These are phyloP conservation scores for Stenichneumon culpator DNA, from an alignment of 2,888 invertebrate genomes.

Conservation along the genomic window DNA sequence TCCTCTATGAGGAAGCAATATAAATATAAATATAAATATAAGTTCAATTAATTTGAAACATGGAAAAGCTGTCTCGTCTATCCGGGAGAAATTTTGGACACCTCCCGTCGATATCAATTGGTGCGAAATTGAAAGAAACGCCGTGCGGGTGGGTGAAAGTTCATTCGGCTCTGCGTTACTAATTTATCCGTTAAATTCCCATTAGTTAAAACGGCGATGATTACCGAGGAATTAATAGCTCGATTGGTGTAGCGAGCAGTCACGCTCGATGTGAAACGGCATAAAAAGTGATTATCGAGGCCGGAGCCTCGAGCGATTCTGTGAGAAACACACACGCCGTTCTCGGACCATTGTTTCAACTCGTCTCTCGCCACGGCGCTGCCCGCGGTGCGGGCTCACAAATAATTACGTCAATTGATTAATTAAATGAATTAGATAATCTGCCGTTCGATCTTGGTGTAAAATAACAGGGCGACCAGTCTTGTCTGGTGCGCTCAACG, in stretches of 20 bases:
- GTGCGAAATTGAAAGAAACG: not conserved
- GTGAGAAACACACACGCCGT: constrained; percentile 64
- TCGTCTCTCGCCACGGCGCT: constrained; percentile 45
- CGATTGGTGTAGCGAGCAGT: constrained; percentile 67
- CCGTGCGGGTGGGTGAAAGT: not conserved
- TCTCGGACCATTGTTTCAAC: constrained; percentile 26
- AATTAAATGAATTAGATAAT: constrained; percentile 83
- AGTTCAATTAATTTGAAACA: not conserved
- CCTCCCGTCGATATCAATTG: not conserved
- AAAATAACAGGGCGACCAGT: constrained; percentile 67
- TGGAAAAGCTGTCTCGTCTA: too few species aligned
- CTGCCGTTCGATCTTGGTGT: constrained; percentile 73
- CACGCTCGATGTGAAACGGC: constrained; percentile 61
- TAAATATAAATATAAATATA: too few species aligned
- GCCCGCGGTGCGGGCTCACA: constrained; percentile 70
- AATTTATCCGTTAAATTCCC: constrained; percentile 22
- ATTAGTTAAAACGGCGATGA: constrained; percentile 53
- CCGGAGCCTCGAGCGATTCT: constrained; percentile 56
- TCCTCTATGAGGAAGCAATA: too few species aligned
- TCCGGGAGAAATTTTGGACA: not conserved
- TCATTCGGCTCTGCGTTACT: not conserved
- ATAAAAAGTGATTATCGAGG: constrained; percentile 73
- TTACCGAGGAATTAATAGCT: constrained; percentile 69
- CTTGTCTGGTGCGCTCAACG: constrained; percentile 46
- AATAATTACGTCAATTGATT: constrained; percentile 82